Conservation (phyloP, 1,140 invertebrate species). For the Pomacea maculata region DNA sequence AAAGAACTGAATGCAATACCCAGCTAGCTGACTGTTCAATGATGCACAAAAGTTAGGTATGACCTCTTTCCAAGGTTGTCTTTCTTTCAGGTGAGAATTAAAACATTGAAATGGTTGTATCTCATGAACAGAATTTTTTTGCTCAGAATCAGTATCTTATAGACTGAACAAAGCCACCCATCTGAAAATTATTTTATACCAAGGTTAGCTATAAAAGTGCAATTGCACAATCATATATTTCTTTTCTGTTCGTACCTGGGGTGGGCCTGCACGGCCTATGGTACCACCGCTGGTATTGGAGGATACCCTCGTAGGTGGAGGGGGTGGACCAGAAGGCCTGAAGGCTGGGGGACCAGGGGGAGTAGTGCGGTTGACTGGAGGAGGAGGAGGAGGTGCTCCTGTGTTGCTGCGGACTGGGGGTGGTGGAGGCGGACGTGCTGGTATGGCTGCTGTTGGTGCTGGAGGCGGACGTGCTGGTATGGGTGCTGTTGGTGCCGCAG, state of each 20-base stretch:
- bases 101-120: not conserved
- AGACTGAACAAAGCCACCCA: not conserved
- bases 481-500: slow-evolving; percentile 18
- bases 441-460: slow-evolving; percentile 9
- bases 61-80: not conserved
- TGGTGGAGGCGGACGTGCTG: too few relatives aligned
- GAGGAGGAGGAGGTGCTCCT: too few relatives aligned
- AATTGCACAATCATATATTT: not conserved
- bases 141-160: too few relatives aligned
- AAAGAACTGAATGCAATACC: too few relatives aligned
- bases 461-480: slow-evolving; percentile 22
- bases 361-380: too few relatives aligned
- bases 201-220: not conserved
- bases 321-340: slow-evolving; percentile 25
- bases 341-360: not conserved
- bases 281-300: slow-evolving; percentile 24
- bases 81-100: not conserved
- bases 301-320: slow-evolving; percentile 27
- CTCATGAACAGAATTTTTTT: not conserved
- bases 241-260: not conserved
- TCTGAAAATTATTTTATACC: not conserved
- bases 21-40: too few relatives aligned
- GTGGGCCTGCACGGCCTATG: slow-evolving; percentile 27
- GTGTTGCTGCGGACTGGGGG: too few relatives aligned
- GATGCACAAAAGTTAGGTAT: not conserved